Percentiles rank a stretch among this genome's conserved stretches.
These are phyloP conservation scores for Poeciliopsis paucimaculata DNA, from an alignment of 2,797 vertebrate genomes.

Conservation along the genomic window DNA sequence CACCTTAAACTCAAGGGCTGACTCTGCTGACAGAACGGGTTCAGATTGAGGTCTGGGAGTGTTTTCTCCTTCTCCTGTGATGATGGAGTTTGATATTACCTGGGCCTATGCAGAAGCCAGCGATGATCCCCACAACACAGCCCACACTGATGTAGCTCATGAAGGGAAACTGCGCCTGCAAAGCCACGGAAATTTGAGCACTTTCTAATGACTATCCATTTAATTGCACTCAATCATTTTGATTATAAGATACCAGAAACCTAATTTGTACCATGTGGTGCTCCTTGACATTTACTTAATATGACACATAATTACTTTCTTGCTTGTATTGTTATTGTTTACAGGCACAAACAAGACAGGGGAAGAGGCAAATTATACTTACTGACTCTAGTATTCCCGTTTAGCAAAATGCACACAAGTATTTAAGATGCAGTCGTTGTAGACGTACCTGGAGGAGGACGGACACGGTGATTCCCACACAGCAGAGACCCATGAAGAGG, in stretches of 20 bases:
- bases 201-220: slow-evolving; percentile 4
- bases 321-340: slow-evolving; percentile 5
- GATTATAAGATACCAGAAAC: neutral
- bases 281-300: slow-evolving; percentile 20
- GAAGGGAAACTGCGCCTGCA: slow-evolving; percentile 77
- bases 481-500: slow-evolving; percentile 89
- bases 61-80: neutral
- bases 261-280: neutral
- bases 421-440: neutral
- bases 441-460: slow-evolving; percentile 83
- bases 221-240: neutral
- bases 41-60: slow-evolving; percentile 5
- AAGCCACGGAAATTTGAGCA: slow-evolving; percentile 22
- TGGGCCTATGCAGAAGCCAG: slow-evolving; percentile 93
- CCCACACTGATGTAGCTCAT: slow-evolving; percentile 85
- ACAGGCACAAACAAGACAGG: slow-evolving; percentile 5
- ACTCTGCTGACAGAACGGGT: neutral
- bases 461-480: slow-evolving; percentile 86
- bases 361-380: neutral
- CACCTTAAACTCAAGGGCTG: slow-evolving; percentile 52
- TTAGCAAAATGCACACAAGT: neutral
- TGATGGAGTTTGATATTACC: slow-evolving; percentile 71
- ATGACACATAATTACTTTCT: neutral
- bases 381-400: neutral
- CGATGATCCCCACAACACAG: slow-evolving; percentile 90